phyloP scores from a whole-genome alignment of 1,140 invertebrate species.

The Brachionus rotundiformis region DNA sequence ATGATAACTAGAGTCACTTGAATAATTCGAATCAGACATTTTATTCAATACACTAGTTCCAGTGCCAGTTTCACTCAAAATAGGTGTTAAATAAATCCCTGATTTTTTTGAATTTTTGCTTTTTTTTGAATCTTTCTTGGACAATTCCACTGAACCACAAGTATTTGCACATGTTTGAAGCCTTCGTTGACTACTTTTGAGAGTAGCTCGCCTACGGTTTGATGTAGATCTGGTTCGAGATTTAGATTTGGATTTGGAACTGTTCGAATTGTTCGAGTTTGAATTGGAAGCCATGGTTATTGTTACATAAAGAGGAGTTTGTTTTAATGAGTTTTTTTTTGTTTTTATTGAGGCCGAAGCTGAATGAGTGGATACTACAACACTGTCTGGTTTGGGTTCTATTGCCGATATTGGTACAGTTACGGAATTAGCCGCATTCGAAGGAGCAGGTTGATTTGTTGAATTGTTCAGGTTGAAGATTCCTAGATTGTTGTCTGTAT shows the following conservation, averaged over 20 bases:
- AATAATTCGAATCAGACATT: background rate
- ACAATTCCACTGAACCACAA: slow-evolving; percentile 17
- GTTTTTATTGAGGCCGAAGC: background rate
- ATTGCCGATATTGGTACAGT: slow-evolving; percentile 41
- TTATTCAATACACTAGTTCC: background rate
- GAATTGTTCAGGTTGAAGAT: background rate
- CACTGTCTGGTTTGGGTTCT: slow-evolving; percentile 40
- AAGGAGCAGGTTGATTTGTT: background rate
- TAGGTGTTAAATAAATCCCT: background rate
- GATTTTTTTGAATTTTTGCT: slow-evolving; percentile 28
- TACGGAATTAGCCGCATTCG: background rate
- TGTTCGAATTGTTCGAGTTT: background rate
- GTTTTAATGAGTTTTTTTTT: slow-evolving; percentile 15
- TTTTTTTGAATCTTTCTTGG: background rate
- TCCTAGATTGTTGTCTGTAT: background rate
- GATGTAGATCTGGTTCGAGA: background rate
- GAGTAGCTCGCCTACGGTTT: background rate
- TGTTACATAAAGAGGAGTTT: slow-evolving; percentile 37
- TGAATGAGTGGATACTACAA: background rate
- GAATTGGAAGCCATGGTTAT: slow-evolving; percentile 43
- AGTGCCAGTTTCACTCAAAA: background rate
- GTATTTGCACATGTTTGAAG: slow-evolving; percentile 1
- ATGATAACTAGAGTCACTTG: background rate
- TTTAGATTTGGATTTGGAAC: background rate
- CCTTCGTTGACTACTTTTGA: background rate